Base-by-base conservation (phyloP, 2,888 invertebrate species). In the Cantharis flavilabris region DNA sequence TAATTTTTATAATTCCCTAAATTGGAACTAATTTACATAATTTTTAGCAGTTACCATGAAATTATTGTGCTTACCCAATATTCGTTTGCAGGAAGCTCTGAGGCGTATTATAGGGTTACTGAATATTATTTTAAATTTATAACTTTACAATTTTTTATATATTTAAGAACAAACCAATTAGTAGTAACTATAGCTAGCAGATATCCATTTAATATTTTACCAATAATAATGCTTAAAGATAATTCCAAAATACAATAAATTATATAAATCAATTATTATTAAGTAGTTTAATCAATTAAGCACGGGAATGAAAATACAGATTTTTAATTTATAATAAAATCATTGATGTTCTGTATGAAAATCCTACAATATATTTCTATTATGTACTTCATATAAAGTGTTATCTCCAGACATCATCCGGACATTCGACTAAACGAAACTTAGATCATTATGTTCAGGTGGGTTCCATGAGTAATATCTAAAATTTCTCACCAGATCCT, bases 1-100 rank as follows among this genome's bases (percentile, higher is more conserved):
- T 69, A 71, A 75, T 70, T 75, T 77, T 23, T 63, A 9, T 67
- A n/a, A 67, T 67, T 67, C n/a, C 26, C 9, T 20, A 23, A 67
- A 67, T 67, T 67, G 26, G 26, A 67, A 67, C 26, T 64, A 67
- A 14, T 67, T 67, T 67, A 18, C 65, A 67, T 67, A 67, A 67
- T 67, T 67, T 23, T 67, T 67, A 67, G 26, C 65, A 13, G 65
- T 26, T 11, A 26, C 65, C 65, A 26, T 67, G 26, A 67, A 67
- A 67, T 67, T 67, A 67, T 67, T 67, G 26, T 67, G 65, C 65
- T 67, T 67, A 67, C 65, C 65, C 65, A 67, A 67, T 67, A 67
- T 67, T 67, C 49, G 65, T 23, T 67, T 67, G 65, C 26, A 67
- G 65, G 65, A 49, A 49, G 49, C 49, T 49, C 49, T n/a, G 5